Evolutionary conservation across 2,888 invertebrate species (phyloP).

Genomic region (Synergus japonicus): DNA sequence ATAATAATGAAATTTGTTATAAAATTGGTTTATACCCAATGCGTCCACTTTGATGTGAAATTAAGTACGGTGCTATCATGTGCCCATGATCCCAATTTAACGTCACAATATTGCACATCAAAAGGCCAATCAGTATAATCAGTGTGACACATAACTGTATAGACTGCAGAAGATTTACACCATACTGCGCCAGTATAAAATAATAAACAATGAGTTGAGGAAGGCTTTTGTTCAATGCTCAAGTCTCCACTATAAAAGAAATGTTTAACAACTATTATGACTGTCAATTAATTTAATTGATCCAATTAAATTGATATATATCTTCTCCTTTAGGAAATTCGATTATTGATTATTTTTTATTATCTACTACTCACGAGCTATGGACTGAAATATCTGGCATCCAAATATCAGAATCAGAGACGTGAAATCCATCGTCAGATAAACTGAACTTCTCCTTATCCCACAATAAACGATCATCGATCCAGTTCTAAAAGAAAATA

Average conservation of each 20-base stretch:
- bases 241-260: neutral
- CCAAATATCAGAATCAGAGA: conserved; percentile 9
- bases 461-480: conserved; percentile 22
- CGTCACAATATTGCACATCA: conserved; percentile 33
- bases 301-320: too few relatives aligned
- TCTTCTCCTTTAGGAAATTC: too few relatives aligned
- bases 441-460: conserved; percentile 2
- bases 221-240: neutral
- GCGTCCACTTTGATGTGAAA: conserved; percentile 11
- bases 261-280: neutral
- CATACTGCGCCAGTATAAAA: neutral
- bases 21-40: conserved; percentile 4
- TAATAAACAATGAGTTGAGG: neutral
- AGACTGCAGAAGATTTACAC: conserved; percentile 8
- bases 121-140: conserved; percentile 28
- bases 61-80: conserved; percentile 11
- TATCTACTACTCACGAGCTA: neutral
- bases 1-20: neutral
- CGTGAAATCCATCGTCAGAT: neutral
- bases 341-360: neutral
- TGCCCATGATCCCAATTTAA: conserved; percentile 21
- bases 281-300: too few relatives aligned
- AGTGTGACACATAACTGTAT: conserved; percentile 19
- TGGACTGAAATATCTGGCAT: neutral
- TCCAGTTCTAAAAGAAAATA: conserved; percentile 9